Base-by-base conservation (phyloP, 2,797 vertebrate genomes). In the Pogonophryne albipinna region DNA sequence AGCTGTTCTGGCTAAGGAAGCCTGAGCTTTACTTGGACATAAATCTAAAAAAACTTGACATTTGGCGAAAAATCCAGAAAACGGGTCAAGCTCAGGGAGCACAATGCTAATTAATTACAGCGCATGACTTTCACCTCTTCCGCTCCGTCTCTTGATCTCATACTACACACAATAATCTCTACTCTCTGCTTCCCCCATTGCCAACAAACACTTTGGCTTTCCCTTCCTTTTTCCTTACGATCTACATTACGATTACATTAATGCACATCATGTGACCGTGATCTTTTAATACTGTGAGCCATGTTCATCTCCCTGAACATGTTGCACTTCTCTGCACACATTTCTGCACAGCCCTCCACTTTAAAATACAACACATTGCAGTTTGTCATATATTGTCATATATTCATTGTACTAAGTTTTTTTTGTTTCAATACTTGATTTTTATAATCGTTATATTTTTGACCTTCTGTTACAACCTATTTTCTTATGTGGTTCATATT, bases 1-100 rank as follows among this genome's bases (percentile, higher is more conserved):
- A 83, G 82, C 84, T 68, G 79, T 76, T 87, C 79, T 71, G 65
- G 85, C 73, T 68, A 50, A 84, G 82, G 80, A 88, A 83, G 82
- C 76, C 78, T 58, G 57, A 80, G 59, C 53, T 81, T 89, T 85
- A 77, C 64, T 34, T 41, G 76, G 56, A 78, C 80, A 92, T 93
- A 80, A 90, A 92, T 93, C 87, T 90, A 73, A 90, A 89, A 83
- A 90, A 89, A 83, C 76, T 69, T 83, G 84, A 87, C 64, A 42
- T 63, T 75, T 78, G 74, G 87, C 74, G 83, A 71, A 67, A 89
- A 89, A 91, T 82, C 63, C 86, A 85, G 81, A 53, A 90, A 90
- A 83, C 74, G 46, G 89, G 89, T 87, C 90, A 74, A 81, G 66
- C 89, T 76, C 62, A 66, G 62, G 62, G 84, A 90, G 85, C 78